A percentile compares a stretch with the other conserved stretches of the same genome.
Conservation (phyloP, 2,888 invertebrate species). For the Philopedon plagiatum region DNA sequence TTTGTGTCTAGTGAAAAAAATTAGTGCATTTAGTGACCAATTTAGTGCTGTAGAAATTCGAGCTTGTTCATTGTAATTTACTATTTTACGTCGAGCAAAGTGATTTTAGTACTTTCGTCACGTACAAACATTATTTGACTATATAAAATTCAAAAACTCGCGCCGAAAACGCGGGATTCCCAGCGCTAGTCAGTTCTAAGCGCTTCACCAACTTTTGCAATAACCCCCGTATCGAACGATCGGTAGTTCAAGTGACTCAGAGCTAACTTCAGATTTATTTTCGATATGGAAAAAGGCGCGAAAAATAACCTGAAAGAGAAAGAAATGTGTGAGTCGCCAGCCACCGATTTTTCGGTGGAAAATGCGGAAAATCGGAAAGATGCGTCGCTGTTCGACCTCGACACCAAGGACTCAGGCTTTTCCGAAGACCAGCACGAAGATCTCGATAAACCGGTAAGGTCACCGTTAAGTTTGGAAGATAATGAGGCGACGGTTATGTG, state of each 20-base stretch:
- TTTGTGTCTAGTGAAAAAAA: too few relatives aligned
- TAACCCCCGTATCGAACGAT: background rate
- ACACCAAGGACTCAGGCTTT: constrained; percentile 47
- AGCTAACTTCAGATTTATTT: constrained; percentile 30
- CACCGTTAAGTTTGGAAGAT: constrained; percentile 33
- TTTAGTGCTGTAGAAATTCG: too few relatives aligned
- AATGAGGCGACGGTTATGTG: constrained; percentile 29
- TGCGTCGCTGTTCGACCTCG: constrained; percentile 40
- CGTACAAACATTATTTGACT: too few relatives aligned
- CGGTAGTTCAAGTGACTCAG: constrained; percentile 13
- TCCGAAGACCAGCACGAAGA: constrained; percentile 34
- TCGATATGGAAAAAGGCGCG: constrained; percentile 23
- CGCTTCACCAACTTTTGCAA: background rate
- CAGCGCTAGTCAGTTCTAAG: too few relatives aligned
- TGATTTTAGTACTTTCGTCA: too few relatives aligned
- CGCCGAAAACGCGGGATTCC: too few relatives aligned
- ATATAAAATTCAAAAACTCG: too few relatives aligned
- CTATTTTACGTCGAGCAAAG: too few relatives aligned
- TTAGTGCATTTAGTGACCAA: too few relatives aligned
- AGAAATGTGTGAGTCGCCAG: background rate
- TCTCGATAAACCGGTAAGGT: background rate
- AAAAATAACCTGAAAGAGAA: constrained; percentile 18
- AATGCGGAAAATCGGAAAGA: constrained; percentile 26
- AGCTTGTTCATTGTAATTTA: too few relatives aligned
- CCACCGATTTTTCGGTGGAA: background rate